Evolutionary conservation across 2,797 vertebrate species (phyloP).

Genomic region (Pyrocephalus nanus): DNA sequence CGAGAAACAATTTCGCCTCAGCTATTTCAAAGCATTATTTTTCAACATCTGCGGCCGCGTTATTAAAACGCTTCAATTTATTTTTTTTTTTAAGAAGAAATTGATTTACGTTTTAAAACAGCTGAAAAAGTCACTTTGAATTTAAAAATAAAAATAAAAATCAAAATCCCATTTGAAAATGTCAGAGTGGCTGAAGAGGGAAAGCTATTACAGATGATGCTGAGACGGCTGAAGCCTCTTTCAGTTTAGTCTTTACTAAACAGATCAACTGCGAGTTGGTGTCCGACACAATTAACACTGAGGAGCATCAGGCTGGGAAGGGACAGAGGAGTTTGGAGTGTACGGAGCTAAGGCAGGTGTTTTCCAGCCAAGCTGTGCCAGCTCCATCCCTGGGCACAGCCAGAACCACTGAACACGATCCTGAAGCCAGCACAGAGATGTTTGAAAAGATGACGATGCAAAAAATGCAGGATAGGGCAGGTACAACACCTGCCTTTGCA

Average conservation of each 20-base stretch:
- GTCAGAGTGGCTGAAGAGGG: conserved; percentile 26
- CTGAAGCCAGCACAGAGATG: fast-evolving
- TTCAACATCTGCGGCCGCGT: neutral
- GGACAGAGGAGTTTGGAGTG: neutral
- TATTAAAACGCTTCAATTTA: neutral
- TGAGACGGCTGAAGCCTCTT: conserved; percentile 30
- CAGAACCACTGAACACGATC: fast-evolving
- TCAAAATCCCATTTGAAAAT: conserved; percentile 20
- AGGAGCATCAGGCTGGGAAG: neutral
- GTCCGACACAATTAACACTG: conserved; percentile 35
- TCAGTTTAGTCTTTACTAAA: conserved; percentile 30
- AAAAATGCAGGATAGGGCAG: neutral
- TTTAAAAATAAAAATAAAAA: neutral
- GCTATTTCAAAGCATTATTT: neutral
- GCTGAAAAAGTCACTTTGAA: conserved; percentile 27
- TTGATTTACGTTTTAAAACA: conserved; percentile 51
- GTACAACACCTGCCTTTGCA: neutral
- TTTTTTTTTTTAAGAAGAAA: neutral
- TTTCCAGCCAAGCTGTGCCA: neutral
- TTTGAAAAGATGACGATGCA: neutral
- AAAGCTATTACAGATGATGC: neutral
- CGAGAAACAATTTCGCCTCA: neutral
- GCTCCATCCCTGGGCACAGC: neutral
- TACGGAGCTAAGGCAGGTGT: neutral
- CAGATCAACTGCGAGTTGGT: conserved; percentile 24